Base-by-base conservation (phyloP, 2,113 vertebrate species). In the Platysternon megacephalum region DNA sequence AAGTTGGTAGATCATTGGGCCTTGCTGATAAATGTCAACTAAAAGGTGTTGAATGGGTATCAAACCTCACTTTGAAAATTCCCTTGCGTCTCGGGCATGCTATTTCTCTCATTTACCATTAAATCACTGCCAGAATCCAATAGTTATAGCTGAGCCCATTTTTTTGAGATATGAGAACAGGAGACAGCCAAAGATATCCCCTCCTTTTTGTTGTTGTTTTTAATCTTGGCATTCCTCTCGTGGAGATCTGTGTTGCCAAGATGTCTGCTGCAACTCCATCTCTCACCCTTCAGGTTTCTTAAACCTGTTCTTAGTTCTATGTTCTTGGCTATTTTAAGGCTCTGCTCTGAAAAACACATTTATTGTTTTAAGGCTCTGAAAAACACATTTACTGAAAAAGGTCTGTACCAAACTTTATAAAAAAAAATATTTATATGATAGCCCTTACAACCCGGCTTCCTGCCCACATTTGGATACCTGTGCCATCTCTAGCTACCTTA, bases 401-500 rank as follows among this genome's bases (percentile, higher is more conserved):
- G 79, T 94, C 95, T 95, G 94, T 90, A 97, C 90, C 55, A 96
- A 95, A 90, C 13, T 92, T 93, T 93, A 16, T 46, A 92, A 94
- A 93, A 96, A 92, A 86, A 97, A 94, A 94, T 97, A 97, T 96
- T 97, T 97, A 95, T 96, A 97, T 94, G 94, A 91, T 94, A 97
- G 97, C 84, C 95, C 95, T 93, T 92, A 91, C 88, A 97, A 91
- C 78, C 91, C 95, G 94, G 95, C 95, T 96, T 96, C 11, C 97
- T 97, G 95, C 96, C 95, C 72, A 96, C 88, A 22, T 95, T 95
- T 96, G 91, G 96, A 96, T 95, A 97, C 96, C 96, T 97, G 95
- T 95, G 95, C 90, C 96, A 95, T 97, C 97, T 97, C 97, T 97
- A 95, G 95, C 91, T 97, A 94, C 96, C 91, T 97, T 88, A 96